Evolutionary conservation across 2,797 vertebrate genomes (phyloP).

Genomic region (Choloepus didactylus): DNA sequence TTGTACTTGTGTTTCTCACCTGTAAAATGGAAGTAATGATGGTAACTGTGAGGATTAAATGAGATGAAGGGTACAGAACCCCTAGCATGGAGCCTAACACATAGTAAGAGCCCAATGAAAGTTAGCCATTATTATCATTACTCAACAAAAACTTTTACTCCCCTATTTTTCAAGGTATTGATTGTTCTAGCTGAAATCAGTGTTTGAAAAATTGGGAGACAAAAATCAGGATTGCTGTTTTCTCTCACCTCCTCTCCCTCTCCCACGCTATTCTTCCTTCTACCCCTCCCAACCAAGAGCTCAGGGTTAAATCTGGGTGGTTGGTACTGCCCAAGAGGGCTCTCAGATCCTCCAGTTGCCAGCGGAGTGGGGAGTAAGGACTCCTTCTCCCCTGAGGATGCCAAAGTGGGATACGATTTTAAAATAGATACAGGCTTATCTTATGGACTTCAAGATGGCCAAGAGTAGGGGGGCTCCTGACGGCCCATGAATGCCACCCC

Average conservation of each 20-base stretch:
- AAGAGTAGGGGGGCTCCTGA: neutral
- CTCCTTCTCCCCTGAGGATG: neutral
- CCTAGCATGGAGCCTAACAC: no score
- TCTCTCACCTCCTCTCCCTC: neutral
- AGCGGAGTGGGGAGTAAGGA: neutral
- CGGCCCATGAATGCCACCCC: neutral
- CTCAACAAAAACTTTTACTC: neutral
- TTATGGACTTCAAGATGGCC: neutral
- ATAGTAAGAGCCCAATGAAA: neutral
- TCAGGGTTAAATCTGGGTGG: neutral
- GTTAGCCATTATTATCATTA: neutral
- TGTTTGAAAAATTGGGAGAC: neutral
- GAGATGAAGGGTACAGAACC: neutral
- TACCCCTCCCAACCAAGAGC: neutral
- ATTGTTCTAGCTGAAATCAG: neutral
- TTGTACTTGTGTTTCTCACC: neutral
- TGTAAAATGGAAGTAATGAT: neutral
- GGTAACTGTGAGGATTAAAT: neutral
- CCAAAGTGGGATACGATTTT: neutral
- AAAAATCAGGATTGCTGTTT: neutral
- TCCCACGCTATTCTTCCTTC: neutral
- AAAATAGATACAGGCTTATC: neutral
- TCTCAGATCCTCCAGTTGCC: neutral
- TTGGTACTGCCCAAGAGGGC: neutral
- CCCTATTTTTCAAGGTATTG: neutral